These are phyloP conservation scores for Atlantisia rogersi DNA, from an alignment of 2,113 vertebrate genomes.

Conservation along the genomic window DNA sequence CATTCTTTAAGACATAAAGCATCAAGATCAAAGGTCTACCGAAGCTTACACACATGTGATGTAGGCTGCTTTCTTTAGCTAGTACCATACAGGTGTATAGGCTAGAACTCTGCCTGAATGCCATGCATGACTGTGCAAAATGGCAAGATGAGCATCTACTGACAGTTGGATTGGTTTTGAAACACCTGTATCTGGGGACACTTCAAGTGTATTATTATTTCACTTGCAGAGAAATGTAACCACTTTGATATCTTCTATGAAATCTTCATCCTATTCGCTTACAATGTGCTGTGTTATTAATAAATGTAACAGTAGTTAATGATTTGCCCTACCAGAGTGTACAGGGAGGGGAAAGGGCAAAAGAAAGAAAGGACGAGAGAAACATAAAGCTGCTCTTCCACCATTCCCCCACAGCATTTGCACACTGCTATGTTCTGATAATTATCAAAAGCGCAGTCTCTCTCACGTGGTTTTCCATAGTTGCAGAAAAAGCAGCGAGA, in stretches of 20 bases:
- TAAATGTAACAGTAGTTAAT: background rate
- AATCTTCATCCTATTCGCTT: background rate
- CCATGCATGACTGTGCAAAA: rapidly evolving
- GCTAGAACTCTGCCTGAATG: background rate
- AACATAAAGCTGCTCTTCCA: background rate
- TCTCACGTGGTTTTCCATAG: background rate
- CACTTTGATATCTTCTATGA: background rate
- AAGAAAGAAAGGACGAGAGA: background rate
- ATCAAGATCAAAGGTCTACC: background rate
- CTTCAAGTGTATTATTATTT: background rate
- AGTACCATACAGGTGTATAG: background rate
- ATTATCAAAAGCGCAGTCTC: background rate
- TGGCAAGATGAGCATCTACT: background rate
- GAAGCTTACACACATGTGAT: rapidly evolving
- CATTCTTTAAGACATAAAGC: background rate
- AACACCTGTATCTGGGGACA: background rate
- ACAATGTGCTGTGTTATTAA: background rate
- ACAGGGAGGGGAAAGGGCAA: background rate
- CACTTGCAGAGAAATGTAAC: background rate
- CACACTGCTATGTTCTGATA: background rate
- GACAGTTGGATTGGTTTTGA: background rate
- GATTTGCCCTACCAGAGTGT: background rate
- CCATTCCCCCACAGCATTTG: background rate
- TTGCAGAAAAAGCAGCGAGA: background rate
- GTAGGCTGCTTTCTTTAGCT: background rate